Conservation (phyloP, 2,888 invertebrate species). For the Chesias legatella region DNA sequence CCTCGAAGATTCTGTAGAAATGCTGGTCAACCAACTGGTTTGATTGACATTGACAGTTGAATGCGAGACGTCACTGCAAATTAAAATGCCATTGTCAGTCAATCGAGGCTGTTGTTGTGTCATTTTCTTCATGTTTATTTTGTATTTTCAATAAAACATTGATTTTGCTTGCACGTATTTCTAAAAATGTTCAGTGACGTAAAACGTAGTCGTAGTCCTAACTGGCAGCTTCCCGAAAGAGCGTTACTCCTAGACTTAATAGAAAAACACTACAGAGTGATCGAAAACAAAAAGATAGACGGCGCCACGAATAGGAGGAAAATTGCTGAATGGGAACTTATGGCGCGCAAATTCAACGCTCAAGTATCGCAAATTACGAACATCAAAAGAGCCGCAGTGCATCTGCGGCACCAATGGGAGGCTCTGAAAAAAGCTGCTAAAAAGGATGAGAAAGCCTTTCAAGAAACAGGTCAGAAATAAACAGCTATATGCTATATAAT, state of each 20-base stretch:
- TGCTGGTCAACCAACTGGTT: too few relatives aligned
- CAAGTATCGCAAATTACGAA: background rate
- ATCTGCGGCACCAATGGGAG: constrained; percentile 9
- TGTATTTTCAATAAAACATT: too few relatives aligned
- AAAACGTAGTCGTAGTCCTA: constrained; percentile 13
- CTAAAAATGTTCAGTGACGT: constrained; percentile 9
- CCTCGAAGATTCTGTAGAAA: too few relatives aligned
- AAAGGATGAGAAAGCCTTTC: constrained; percentile 8
- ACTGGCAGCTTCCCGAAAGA: constrained; percentile 16
- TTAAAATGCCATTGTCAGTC: too few relatives aligned
- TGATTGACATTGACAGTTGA: too few relatives aligned
- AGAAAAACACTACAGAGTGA: constrained; percentile 7
- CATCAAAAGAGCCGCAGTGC: constrained; percentile 6
- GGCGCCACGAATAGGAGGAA: constrained; percentile 8
- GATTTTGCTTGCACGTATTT: too few relatives aligned
- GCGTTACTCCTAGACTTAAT: constrained; percentile 9
- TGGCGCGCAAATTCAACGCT: constrained; percentile 15
- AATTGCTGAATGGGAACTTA: constrained; percentile 11
- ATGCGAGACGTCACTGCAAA: too few relatives aligned
- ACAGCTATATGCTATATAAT: too few relatives aligned
- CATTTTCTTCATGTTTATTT: too few relatives aligned
- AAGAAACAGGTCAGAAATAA: constrained; percentile 8
- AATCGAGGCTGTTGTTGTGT: too few relatives aligned
- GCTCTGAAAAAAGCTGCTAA: constrained; percentile 11
- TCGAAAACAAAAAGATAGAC: constrained; percentile 15